Base-by-base conservation (phyloP, 2,797 vertebrate species). In the Catostomus latipinnis region DNA sequence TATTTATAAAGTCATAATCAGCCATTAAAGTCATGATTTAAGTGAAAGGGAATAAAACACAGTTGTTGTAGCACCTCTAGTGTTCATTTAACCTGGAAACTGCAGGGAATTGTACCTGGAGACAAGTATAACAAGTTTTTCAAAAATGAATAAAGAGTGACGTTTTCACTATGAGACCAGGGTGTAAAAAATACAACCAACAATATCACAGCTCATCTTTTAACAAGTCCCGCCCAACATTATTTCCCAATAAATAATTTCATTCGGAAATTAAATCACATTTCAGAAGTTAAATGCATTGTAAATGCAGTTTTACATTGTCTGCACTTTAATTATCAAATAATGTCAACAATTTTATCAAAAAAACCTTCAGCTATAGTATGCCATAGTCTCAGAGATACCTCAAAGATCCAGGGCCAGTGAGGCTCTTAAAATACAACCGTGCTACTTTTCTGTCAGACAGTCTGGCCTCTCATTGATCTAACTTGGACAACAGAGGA, bases 401-500 rank as follows among this genome's bases (percentile, higher is more conserved):
- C 66, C 67, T 22, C 49, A 7, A 0, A 1, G 76, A 61, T 71
- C 34, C 46, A 54, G 67, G 76, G 49, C 71, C 76, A 71, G 75
- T 13, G 18, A 11, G 1, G 12, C 11, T 78, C 65, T 61, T 68
- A 56, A 78, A 61, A 71, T 65, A 77, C 75, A 61, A 71, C 61
- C 68, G 43, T 9, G 56, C 18, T 10, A 14, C 56, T n/a, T 43
- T 16, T 7, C 22, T 48, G 48, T 76, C 63, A 77, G 13, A 14
- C 52, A 45, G 52, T 8, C 60, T 11, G 16, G 16, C 53, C 43
- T 75, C 56, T 12, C 68, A 62, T 65, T 49, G 83, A 86, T 89
- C 88, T 61, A 71, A 87, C 90, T 91, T 88, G 85, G 89, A 86
- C 87, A 77, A 80, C 84, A 60, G 43, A 89, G 88, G 88, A 92